A percentile compares a stretch with the other conserved stretches of the same genome.
Evolutionary conservation across 1,140 invertebrate genomes (phyloP).

Genomic region (Drosophila obscura): DNA sequence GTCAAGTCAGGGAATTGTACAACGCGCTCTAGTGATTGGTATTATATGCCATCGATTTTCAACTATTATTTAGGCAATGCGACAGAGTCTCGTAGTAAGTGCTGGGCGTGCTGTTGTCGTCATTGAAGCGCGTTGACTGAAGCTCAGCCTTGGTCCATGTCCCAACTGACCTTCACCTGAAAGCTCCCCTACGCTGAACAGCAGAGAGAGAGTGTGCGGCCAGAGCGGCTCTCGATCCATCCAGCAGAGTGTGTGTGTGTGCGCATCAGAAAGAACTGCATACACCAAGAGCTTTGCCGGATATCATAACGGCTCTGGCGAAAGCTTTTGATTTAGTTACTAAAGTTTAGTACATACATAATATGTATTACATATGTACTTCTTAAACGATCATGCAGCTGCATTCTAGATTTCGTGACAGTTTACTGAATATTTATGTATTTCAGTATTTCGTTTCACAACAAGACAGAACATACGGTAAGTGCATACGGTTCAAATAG

Average conservation of each 20-base stretch:
- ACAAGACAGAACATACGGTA: too few relatives aligned
- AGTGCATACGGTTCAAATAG: too few relatives aligned
- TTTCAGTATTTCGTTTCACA: too few relatives aligned
- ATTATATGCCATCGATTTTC: background rate
- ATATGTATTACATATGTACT: too few relatives aligned
- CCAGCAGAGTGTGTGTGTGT: background rate
- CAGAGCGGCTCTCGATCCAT: slow-evolving; percentile 1
- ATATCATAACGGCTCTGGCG: background rate
- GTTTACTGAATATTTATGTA: too few relatives aligned
- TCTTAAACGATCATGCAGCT: too few relatives aligned
- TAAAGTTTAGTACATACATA: too few relatives aligned
- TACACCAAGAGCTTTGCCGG: background rate
- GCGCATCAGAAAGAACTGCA: too few relatives aligned
- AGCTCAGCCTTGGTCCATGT: slow-evolving; percentile 43
- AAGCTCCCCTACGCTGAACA: slow-evolving; percentile 17
- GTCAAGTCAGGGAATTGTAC: slow-evolving; percentile 22
- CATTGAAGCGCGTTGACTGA: slow-evolving; percentile 71
- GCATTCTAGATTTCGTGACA: too few relatives aligned
- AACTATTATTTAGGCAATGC: slow-evolving; percentile 30
- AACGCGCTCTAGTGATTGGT: background rate
- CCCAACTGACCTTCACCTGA: slow-evolving; percentile 68
- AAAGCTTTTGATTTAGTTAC: background rate
- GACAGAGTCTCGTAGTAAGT: slow-evolving; percentile 37
- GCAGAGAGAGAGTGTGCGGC: background rate
- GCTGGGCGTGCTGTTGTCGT: slow-evolving; percentile 60